Base-by-base conservation (phyloP, 2,888 invertebrate genomes). In the Drosophila borealis region DNA sequence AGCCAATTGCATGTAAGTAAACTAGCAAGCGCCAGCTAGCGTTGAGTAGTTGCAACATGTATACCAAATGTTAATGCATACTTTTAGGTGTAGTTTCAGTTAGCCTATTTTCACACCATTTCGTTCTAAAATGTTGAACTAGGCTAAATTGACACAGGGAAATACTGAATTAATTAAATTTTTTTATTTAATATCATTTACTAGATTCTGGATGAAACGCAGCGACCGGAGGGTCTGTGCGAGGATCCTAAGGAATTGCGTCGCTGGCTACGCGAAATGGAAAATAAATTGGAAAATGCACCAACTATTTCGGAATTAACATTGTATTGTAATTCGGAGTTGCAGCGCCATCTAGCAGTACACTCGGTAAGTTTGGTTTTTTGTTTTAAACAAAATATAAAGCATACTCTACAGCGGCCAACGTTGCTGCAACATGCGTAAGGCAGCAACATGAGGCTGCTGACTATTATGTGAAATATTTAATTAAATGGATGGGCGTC, bases 221-320 rank as follows among this genome's bases (percentile, higher is more conserved):
- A 89, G 51, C 89, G 88, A 33, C 85, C 79, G 36, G 91, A 91
- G 72, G 89, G 89, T 44, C 87, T 82, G 29, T 89, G 87, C 19
- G 92, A 91, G 76, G 92, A 93, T 85, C 92, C 92, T 4, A 91
- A 91, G 63, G 91, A 96, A 89, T 93, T 98, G 68, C 94, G 96
- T 39, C 95, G 96, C 87, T 98, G 98, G 98, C 93, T 98, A 80
- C 95, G 96, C 87, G 95, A 96, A 83, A 97, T 97, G 95, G 98
- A 98, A 92, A 94, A 94, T 9, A 94, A 96, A 51, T 93, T 98
- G 75, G 91, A 91, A 54, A 95, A 95, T 75, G 95, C 96, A 51
- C 93, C 96, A 79, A 95, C 95, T 60, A 93, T 97, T 80, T 94
- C 95, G 72, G 95, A 96, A 66, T 94, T 95, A 44, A 93, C 94